A percentile compares a stretch with the other conserved stretches of the same genome.
These are phyloP conservation scores for Papilio elwesi DNA, from an alignment of 2,888 invertebrate genomes.

Conservation along the genomic window DNA sequence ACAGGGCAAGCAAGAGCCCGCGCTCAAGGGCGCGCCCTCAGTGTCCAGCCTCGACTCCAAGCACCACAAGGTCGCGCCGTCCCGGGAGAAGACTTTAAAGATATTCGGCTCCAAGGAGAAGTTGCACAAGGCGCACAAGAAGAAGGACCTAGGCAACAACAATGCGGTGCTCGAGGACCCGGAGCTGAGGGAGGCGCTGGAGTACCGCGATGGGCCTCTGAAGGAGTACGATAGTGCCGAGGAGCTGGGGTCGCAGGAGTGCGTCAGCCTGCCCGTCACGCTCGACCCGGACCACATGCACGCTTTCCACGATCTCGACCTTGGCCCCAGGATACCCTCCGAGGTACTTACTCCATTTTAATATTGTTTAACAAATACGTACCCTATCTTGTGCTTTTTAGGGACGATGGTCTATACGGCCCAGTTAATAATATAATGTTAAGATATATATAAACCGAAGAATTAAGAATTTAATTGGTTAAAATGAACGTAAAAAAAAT, in stretches of 20 bases:
- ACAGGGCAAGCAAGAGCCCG: conserved; percentile 80
- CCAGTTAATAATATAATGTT: no score
- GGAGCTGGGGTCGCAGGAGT: conserved; percentile 77
- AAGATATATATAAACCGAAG: no score
- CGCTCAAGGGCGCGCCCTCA: conserved; percentile 86
- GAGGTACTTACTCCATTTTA: conserved; percentile 58
- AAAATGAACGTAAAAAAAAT: no score
- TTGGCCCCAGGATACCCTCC: conserved; percentile 74
- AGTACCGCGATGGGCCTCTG: conserved; percentile 69
- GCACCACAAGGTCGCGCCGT: conserved; percentile 81
- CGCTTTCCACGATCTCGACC: conserved; percentile 74
- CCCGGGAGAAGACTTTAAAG: conserved; percentile 76
- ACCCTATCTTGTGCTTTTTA: no score
- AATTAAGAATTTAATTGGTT: no score
- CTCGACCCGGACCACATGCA: conserved; percentile 79
- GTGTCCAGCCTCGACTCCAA: conserved; percentile 87
- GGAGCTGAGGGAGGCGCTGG: conserved; percentile 69
- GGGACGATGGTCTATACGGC: no score
- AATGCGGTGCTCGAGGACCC: conserved; percentile 81
- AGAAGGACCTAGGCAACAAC: conserved; percentile 77
- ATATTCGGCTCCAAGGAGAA: conserved; percentile 83
- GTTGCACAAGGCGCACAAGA: conserved; percentile 77
- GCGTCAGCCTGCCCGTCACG: conserved; percentile 77
- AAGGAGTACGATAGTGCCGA: conserved; percentile 77
- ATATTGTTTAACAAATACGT: not conserved